Base-by-base conservation (phyloP, 2,113 vertebrate species). In the Zosterops borbonicus region DNA sequence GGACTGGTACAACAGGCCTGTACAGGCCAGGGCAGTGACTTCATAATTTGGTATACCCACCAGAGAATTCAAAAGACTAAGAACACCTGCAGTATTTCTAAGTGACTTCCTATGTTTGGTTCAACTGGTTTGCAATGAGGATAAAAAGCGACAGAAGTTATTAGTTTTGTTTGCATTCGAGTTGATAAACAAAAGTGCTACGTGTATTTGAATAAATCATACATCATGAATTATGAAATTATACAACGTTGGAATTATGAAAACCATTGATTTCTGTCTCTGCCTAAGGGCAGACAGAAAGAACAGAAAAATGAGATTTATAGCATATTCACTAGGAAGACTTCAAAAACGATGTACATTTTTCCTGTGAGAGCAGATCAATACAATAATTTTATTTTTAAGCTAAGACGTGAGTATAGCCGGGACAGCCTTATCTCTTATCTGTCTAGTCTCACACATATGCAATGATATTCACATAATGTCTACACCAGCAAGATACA, bases 131-230 rank as follows among this genome's bases (percentile, higher is more conserved):
- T 59, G 62, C 27, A 59, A 4, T 9, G 35, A 82, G 65, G 81
- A 91, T 46, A 69, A 79, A 79, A 90, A 91, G 56, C 7, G 17
- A 78, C 73, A 81, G 49, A 70, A 92, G 20, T 80, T 55, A 95
- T 95, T 70, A 74, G 84, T 74, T 95, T 74, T 91, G 67, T 86
- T 96, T 86, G 52, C 71, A 60, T 90, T 93, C 17, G 8, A 81
- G 83, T 47, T 84, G 65, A 92, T 92, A 93, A 95, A 90, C 89
- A 89, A 80, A 96, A 83, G 29, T 80, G 88, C 78, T 18, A 37
- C 24, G 24, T 44, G 64, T 63, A 78, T 91, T 95, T 96, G 87
- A 96, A 96, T 96, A 97, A 97, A 93, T 94, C 91, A 80, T 52
- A 59, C 55, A 69, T 77, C 84, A 89, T 90, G 68, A 94, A 96